Evolutionary conservation across 1,140 invertebrate species (phyloP).

Genomic region (Tachypleus tridentatus): DNA sequence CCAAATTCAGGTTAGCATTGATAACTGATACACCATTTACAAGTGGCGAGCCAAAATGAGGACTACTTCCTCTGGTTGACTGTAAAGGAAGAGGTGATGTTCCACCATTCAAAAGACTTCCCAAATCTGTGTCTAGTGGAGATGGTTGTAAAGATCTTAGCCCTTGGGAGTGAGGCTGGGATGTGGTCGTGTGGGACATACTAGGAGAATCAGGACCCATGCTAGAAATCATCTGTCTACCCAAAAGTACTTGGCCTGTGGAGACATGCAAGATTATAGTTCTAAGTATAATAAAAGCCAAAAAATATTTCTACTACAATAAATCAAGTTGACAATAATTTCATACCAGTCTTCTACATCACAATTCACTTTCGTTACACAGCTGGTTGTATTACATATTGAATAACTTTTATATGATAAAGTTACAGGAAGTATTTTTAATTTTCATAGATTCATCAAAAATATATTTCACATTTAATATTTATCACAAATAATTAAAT

Average conservation of each 20-base stretch:
- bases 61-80: constrained; percentile 1
- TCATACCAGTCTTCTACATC: too few species aligned
- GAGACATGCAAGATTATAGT: background rate
- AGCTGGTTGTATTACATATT: too few species aligned
- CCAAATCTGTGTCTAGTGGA: constrained; percentile 5
- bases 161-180: constrained; percentile 1
- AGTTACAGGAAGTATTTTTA: too few species aligned
- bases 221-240: constrained; percentile 28
- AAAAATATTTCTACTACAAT: too few species aligned
- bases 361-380: too few species aligned
- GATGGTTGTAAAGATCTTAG: background rate
- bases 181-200: background rate
- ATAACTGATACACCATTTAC: background rate
- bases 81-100: background rate
- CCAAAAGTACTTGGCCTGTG: constrained; percentile 29
- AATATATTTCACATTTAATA: too few species aligned
- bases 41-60: constrained; percentile 5
- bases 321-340: too few species aligned
- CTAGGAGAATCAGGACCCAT: constrained; percentile 22
- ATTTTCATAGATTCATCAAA: too few species aligned
- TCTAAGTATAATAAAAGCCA: too few species aligned
- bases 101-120: constrained; percentile 9
- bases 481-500: too few species aligned
- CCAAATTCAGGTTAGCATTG: background rate
- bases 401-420: too few species aligned